phyloP scores from a whole-genome alignment of 2,797 vertebrate species.

The Jordanella pulchra region DNA sequence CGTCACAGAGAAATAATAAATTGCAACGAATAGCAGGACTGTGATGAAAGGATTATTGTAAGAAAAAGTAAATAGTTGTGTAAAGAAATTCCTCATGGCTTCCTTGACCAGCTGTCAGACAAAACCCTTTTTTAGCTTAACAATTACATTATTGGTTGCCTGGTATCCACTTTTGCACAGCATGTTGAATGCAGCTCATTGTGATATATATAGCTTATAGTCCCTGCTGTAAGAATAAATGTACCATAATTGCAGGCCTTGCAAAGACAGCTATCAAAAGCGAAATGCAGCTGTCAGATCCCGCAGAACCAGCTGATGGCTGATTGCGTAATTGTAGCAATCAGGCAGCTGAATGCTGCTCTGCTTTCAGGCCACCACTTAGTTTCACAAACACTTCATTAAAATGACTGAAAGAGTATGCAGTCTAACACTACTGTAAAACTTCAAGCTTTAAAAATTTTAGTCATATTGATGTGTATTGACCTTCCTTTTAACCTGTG shows the following conservation, averaged over 20 bases:
- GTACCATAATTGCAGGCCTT: constrained; percentile 69
- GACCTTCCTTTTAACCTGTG: constrained; percentile 12
- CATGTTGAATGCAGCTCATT: constrained; percentile 24
- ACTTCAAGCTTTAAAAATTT: constrained; percentile 13
- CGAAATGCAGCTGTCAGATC: constrained; percentile 76
- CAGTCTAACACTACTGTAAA: constrained; percentile 9
- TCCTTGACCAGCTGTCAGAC: constrained; percentile 41
- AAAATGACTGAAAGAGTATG: constrained; percentile 28
- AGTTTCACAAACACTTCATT: constrained; percentile 53
- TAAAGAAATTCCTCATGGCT: constrained; percentile 36
- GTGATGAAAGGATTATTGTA: constrained; percentile 63
- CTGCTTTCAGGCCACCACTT: constrained; percentile 42
- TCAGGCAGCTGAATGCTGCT: constrained; percentile 72
- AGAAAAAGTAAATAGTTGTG: constrained; percentile 55
- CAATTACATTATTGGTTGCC: constrained; percentile 47
- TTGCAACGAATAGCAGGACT: constrained; percentile 32
- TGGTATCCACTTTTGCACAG: constrained; percentile 41
- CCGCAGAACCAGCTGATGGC: constrained; percentile 66
- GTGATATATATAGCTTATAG: constrained; percentile 57
- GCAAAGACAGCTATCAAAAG: constrained; percentile 62
- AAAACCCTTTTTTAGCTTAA: constrained; percentile 26
- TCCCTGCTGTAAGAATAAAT: constrained; percentile 62
- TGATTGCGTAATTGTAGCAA: constrained; percentile 82
- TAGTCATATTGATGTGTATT: constrained; percentile 17
- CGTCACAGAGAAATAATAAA: constrained; percentile 43